phyloP scores from a whole-genome alignment of 2,797 vertebrate species.

The Phrynocephalus vlangalii region DNA sequence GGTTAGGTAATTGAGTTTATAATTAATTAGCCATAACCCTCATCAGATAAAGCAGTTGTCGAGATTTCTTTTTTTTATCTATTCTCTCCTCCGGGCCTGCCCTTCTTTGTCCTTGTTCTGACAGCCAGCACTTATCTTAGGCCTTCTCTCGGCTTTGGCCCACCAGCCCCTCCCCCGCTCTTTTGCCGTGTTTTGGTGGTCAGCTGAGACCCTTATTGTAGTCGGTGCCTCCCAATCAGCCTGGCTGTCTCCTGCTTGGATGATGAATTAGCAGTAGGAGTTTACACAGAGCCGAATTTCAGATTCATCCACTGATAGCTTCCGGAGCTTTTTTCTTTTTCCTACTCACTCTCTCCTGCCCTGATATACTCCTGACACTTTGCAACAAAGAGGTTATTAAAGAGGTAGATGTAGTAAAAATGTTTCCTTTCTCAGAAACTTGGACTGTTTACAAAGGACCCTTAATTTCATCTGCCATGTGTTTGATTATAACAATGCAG shows the following conservation, averaged over 20 bases:
- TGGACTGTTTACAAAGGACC: slow-evolving; percentile 70
- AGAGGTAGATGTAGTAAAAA: slow-evolving; percentile 71
- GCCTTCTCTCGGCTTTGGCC: slow-evolving; percentile 63
- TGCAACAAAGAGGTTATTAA: slow-evolving; percentile 80
- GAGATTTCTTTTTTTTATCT: slow-evolving; percentile 76
- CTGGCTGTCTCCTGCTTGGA: slow-evolving; percentile 74
- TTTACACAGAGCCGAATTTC: slow-evolving; percentile 75
- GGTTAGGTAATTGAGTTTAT: slow-evolving; percentile 98
- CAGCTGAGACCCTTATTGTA: slow-evolving; percentile 75
- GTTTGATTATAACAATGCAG: slow-evolving; percentile 62
- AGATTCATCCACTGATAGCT: slow-evolving; percentile 85
- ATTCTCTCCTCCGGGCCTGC: slow-evolving; percentile 86
- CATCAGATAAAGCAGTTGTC: slow-evolving; percentile 91
- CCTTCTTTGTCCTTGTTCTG: slow-evolving; percentile 90
- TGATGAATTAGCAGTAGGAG: slow-evolving; percentile 92
- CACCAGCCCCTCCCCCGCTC: slow-evolving; percentile 70
- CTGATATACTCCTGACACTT: slow-evolving; percentile 74
- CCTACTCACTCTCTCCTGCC: slow-evolving; percentile 60
- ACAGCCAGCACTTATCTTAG: slow-evolving; percentile 86
- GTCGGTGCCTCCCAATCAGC: slow-evolving; percentile 72
- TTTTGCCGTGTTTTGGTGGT: slow-evolving; percentile 71
- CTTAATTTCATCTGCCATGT: slow-evolving; percentile 72
- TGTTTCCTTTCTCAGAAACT: slow-evolving; percentile 59
- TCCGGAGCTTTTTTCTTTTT: slow-evolving; percentile 45
- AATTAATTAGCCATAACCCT: slow-evolving; percentile 98